phyloP scores from a whole-genome alignment of 2,797 vertebrate genomes.

The Galaxias olidus region DNA sequence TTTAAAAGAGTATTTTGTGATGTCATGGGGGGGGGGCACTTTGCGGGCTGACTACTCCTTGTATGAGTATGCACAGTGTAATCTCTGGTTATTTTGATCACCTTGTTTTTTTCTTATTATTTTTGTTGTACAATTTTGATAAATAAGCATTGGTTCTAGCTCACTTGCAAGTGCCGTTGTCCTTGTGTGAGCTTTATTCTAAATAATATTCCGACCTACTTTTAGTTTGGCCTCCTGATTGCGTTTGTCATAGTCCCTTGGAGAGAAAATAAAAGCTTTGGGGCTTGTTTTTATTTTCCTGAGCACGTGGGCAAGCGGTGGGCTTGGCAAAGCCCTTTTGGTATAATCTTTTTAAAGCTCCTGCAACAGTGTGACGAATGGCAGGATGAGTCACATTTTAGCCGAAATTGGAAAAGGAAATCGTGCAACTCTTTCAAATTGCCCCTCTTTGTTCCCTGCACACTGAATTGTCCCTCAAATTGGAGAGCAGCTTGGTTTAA shows the following conservation, averaged over 20 bases:
- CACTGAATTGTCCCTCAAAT: constrained; percentile 34
- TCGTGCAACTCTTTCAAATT: constrained; percentile 44
- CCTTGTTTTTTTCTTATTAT: constrained; percentile 8
- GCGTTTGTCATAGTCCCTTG: not conserved
- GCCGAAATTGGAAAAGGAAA: constrained; percentile 39
- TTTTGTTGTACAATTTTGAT: constrained; percentile 2
- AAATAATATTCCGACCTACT: constrained; percentile 31
- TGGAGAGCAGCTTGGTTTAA: constrained; percentile 37
- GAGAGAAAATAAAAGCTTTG: constrained; percentile 20
- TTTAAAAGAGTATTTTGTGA: too few relatives aligned
- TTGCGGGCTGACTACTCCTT: too few relatives aligned
- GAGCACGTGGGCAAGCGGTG: constrained; percentile 6
- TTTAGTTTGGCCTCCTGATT: constrained; percentile 23
- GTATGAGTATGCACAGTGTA: not conserved
- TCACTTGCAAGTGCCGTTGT: constrained; percentile 23
- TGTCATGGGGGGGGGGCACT: too few relatives aligned
- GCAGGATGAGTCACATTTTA: constrained; percentile 56
- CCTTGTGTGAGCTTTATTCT: constrained; percentile 9
- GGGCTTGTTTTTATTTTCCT: constrained; percentile 39
- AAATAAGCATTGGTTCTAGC: constrained; percentile 6
- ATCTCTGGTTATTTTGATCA: constrained; percentile 1
- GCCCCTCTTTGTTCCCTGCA: constrained; percentile 26
- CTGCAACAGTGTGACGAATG: constrained; percentile 46
- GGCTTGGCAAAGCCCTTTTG: constrained; percentile 32
- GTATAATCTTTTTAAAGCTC: constrained; percentile 51